A percentile compares a stretch with the other conserved stretches of the same genome.
These are phyloP conservation scores for Scelioninae gen. 1 DNA, from an alignment of 2,888 invertebrate genomes.

Conservation along the genomic window DNA sequence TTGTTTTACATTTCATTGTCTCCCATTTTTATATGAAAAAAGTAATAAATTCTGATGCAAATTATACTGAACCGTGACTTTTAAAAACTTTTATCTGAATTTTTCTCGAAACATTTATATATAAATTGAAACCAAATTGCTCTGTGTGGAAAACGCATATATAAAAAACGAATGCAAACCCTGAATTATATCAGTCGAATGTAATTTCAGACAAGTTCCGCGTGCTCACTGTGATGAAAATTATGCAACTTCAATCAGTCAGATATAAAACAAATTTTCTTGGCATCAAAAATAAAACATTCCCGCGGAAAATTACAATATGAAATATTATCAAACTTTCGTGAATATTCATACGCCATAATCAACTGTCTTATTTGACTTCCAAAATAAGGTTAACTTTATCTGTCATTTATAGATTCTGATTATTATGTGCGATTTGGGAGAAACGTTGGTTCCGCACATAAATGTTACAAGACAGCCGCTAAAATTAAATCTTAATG, in stretches of 20 bases:
- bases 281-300: constrained; percentile 2
- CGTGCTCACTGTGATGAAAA: constrained; percentile 25
- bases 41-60: constrained; percentile 9
- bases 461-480: not conserved
- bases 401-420: constrained; percentile 12
- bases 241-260: constrained; percentile 17
- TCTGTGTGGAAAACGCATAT: not conserved
- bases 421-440: constrained; percentile 9
- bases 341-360: constrained; percentile 32
- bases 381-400: constrained; percentile 23
- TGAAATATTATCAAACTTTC: not conserved
- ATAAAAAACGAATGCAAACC: constrained; percentile 5
- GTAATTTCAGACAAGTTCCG: constrained; percentile 25
- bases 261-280: constrained; percentile 9
- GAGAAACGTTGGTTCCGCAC: not conserved
- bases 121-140: not conserved
- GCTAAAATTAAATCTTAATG: not conserved
- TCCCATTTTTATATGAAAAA: not conserved
- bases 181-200: not conserved
- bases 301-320: not conserved
- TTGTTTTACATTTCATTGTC: constrained; percentile 25
- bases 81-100: constrained; percentile 7
- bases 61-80: constrained; percentile 7
- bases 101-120: not conserved
- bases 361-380: constrained; percentile 20